These are phyloP conservation scores for Aurelia aurita complex sp. Pacific DNA, from an alignment of 30 jellyfish, hydroid and myxozoan genomes.

Conservation along the genomic window DNA sequence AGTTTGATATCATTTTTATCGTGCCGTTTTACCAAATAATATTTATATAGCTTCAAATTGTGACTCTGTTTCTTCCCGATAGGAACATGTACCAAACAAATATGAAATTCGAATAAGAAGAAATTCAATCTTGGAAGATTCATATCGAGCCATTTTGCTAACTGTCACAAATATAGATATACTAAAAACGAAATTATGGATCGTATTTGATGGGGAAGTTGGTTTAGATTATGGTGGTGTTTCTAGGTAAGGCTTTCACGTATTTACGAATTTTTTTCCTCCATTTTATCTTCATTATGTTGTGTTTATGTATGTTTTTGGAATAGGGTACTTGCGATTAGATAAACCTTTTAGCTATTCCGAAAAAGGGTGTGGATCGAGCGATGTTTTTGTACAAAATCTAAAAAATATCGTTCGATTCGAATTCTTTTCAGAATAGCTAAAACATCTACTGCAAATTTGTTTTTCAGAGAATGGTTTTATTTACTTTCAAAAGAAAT, in stretches of 20 bases:
- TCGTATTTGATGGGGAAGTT: constrained; percentile 98
- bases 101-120: constrained; percentile 91
- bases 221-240: constrained; percentile 99
- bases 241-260: constrained; percentile 69
- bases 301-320: too few relatives aligned
- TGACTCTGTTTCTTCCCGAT: not conserved
- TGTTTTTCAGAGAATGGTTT: constrained; percentile 91
- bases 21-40: too few relatives aligned
- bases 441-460: not conserved
- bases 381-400: too few relatives aligned
- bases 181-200: constrained; percentile 92
- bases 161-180: constrained; percentile 77
- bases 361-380: too few relatives aligned
- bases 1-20: too few relatives aligned
- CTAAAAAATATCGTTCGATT: too few relatives aligned
- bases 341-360: too few relatives aligned
- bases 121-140: constrained; percentile 77
- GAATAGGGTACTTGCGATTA: too few relatives aligned
- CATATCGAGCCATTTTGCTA: constrained; percentile 84
- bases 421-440: too few relatives aligned
- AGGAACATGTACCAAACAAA: constrained; percentile 98
- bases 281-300: not conserved
- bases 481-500: constrained; percentile 89
- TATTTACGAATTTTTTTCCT: not conserved
- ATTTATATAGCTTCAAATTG: not conserved